A percentile compares a stretch with the other conserved stretches of the same genome.
phyloP scores from a whole-genome alignment of 2,888 invertebrate species.

The Drosophila conformis region DNA sequence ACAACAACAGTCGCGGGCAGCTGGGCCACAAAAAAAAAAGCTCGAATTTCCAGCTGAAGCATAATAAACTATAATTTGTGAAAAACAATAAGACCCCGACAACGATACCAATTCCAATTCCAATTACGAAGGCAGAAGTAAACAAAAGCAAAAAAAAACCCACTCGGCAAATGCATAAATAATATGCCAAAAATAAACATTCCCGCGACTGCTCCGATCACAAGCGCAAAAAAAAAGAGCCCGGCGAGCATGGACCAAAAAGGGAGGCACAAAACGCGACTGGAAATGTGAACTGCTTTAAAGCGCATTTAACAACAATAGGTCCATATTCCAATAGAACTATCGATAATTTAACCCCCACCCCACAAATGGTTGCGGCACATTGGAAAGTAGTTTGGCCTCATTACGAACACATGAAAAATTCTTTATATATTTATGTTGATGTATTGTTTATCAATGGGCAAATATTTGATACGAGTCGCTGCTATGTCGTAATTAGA shows the following conservation, averaged over 20 bases:
- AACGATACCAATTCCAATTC: conserved; percentile 22
- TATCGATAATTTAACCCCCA: not conserved
- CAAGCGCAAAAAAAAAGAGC: conserved; percentile 48
- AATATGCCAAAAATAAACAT: conserved; percentile 68
- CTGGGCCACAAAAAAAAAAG: conserved; percentile 43
- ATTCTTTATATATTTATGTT: conserved; percentile 7
- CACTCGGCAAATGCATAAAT: conserved; percentile 9
- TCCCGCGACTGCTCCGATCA: conserved; percentile 58
- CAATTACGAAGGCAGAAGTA: conserved; percentile 63
- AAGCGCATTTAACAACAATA: not conserved
- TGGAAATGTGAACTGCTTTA: not conserved
- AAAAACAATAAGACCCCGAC: conserved; percentile 27
- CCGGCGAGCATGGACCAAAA: not conserved
- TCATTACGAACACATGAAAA: conserved; percentile 7
- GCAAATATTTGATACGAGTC: conserved; percentile 54
- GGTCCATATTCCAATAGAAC: not conserved
- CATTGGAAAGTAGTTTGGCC: conserved; percentile 38
- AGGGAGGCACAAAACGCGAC: not conserved
- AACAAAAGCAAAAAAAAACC: conserved; percentile 51
- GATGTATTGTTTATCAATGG: conserved; percentile 55
- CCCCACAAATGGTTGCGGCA: conserved; percentile 7
- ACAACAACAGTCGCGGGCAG: conserved; percentile 17
- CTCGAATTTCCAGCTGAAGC: conserved; percentile 57
- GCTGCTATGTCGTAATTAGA: conserved; percentile 66
- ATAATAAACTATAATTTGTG: conserved; percentile 69